Evolutionary conservation across 2,888 invertebrate genomes (phyloP), one percentile per base, ranked within the genome.

Genomic region (Stenodera caucasica): DNA sequence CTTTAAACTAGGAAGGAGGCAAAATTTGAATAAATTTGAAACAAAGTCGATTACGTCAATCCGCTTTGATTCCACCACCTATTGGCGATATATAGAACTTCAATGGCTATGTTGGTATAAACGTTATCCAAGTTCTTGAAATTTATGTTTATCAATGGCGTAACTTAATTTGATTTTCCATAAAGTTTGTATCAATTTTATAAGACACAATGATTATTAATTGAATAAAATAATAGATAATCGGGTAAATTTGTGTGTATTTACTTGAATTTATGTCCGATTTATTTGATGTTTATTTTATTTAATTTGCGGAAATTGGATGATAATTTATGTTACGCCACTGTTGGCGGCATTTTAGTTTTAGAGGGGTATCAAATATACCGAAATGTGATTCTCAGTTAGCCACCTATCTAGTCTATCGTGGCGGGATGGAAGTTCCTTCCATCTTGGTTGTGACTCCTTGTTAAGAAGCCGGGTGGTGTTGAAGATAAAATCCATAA

Each of bases 361-460:
- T 83, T 90, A 74, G 81, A 81, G 81, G 81, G 81, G 81, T 81
- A 81, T 76, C 75, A 76, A 74, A 75, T 81, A 80, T 81, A 81
- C 81, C 75, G 76, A 75, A 78, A 77, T 78, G 78, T 75, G 74
- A 73, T 75, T 76, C 72, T 70, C 68, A 69, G 72, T 71, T 75
- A 75, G 78, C 78, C 77, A 78, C 77, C 77, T 79, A 80, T 78
- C 77, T 80, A 81, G 81, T 82, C 81, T 81, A 80, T 80, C 82
- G 82, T 83, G 84, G 84, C 84, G 84, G 86, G 85, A 86, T 85
- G 86, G 86, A 86, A 88, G 65, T 75, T 76, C 72, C 88, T 87
- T 89, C 89, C 90, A 89, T 89, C 88, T 89, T 89, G 89, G 85
- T 88, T 86, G 86, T 85, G 84, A 83, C 84, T 86, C 85, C 84